Percentiles rank a stretch among this genome's conserved stretches.
phyloP scores from a whole-genome alignment of 2,113 vertebrate species.

The Edolisoma coerulescens region DNA sequence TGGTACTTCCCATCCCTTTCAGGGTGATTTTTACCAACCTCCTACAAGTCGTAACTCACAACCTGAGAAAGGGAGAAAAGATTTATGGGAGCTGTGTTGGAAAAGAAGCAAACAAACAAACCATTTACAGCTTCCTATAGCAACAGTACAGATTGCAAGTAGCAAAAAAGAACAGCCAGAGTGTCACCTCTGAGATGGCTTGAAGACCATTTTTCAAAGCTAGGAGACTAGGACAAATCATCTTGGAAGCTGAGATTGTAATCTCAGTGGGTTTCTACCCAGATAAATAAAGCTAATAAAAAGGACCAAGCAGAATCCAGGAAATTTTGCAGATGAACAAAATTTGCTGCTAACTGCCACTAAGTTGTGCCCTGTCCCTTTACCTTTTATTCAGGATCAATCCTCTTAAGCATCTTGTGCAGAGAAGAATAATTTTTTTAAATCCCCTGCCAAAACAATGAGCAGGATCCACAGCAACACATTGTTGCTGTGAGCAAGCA shows the following conservation, averaged over 20 bases:
- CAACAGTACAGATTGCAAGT: not conserved
- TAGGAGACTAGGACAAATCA: not conserved
- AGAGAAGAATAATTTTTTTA: not conserved
- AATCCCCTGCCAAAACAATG: not conserved
- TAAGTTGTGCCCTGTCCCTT: not conserved
- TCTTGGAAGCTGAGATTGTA: not conserved
- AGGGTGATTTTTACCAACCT: constrained; percentile 6
- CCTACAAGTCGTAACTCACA: not conserved
- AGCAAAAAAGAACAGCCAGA: not conserved
- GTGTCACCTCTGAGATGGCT: not conserved
- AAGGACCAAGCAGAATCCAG: not conserved
- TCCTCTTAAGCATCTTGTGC: not conserved
- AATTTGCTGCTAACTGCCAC: not conserved
- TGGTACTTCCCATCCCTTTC: not conserved
- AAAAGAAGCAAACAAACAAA: constrained; percentile 7
- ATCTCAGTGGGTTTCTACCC: not conserved
- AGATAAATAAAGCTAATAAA: not conserved
- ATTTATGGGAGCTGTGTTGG: not conserved
- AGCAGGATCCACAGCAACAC: not conserved
- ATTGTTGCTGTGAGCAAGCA: not conserved
- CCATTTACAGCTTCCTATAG: not conserved
- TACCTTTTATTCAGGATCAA: not conserved
- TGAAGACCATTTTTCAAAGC: not conserved
- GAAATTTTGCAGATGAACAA: not conserved
- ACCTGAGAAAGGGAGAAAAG: not conserved